These are phyloP conservation scores for Rhogogaster chlorosoma DNA, from an alignment of 2,888 invertebrate species.

Conservation along the genomic window DNA sequence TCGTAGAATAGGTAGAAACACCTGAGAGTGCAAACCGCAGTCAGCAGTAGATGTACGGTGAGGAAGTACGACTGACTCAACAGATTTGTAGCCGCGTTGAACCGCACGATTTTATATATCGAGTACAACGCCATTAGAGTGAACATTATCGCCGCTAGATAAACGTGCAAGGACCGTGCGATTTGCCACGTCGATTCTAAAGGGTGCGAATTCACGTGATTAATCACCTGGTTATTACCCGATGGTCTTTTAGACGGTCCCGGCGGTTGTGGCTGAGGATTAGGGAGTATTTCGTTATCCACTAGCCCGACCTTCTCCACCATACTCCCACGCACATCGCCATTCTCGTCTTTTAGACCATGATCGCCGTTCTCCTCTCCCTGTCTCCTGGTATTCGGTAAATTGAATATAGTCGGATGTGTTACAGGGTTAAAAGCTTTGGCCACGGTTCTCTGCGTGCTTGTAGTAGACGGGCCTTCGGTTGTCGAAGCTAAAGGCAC, in stretches of 20 bases:
- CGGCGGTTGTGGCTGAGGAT: slow-evolving; percentile 74
- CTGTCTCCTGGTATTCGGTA: slow-evolving; percentile 72
- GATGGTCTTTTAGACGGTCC: slow-evolving; percentile 70
- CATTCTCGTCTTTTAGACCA: slow-evolving; percentile 63
- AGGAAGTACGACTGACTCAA: slow-evolving; percentile 94
- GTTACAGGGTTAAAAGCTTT: slow-evolving; percentile 64
- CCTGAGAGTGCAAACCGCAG: slow-evolving; percentile 89
- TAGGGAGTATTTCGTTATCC: slow-evolving; percentile 72
- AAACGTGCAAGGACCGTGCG: slow-evolving; percentile 96
- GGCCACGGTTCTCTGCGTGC: slow-evolving; percentile 59
- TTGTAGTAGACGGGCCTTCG: slow-evolving; percentile 62
- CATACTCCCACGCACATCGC: slow-evolving; percentile 68
- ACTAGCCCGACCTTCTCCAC: slow-evolving; percentile 72
- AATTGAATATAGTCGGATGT: slow-evolving; percentile 73
- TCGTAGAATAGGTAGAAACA: slow-evolving; percentile 95
- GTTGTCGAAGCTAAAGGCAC: slow-evolving; percentile 78
- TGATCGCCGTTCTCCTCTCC: slow-evolving; percentile 67
- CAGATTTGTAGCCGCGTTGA: slow-evolving; percentile 92
- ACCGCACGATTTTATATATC: slow-evolving; percentile 91
- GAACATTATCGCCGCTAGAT: slow-evolving; percentile 91
- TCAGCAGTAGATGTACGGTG: slow-evolving; percentile 90
- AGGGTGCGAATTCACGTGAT: slow-evolving; percentile 77
- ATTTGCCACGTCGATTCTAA: slow-evolving; percentile 86
- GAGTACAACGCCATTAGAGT: slow-evolving; percentile 91
- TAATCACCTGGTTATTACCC: slow-evolving; percentile 66